A percentile compares a stretch with the other conserved stretches of the same genome.
These are phyloP conservation scores for Sebastes vulpes DNA, from an alignment of 2,797 vertebrate species.

Conservation along the genomic window DNA sequence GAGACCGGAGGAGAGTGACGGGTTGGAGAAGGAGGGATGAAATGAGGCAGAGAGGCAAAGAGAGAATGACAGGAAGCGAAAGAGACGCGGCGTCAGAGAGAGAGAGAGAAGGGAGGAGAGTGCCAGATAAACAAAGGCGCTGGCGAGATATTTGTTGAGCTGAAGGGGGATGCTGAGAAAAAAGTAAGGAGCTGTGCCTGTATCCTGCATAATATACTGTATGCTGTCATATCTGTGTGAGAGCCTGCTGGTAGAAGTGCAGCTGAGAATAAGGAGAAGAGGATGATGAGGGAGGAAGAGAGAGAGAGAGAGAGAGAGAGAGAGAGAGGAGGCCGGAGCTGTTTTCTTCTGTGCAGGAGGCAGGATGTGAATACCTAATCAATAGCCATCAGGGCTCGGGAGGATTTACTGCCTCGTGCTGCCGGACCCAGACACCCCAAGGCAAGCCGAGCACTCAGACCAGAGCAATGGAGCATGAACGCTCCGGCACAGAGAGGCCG, in stretches of 20 bases:
- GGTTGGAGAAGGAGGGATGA: slow-evolving; percentile 30
- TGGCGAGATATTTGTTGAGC: slow-evolving; percentile 41
- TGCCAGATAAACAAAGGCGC: slow-evolving; percentile 45
- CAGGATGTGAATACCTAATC: slow-evolving; percentile 79
- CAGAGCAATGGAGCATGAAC: slow-evolving; percentile 70
- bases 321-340: slow-evolving; percentile 20
- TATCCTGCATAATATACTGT: slow-evolving; percentile 41
- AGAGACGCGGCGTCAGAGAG: background rate
- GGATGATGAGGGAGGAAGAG: slow-evolving; percentile 56
- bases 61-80: slow-evolving; percentile 38
- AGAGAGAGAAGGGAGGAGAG: background rate
- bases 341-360: slow-evolving; percentile 52
- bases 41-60: slow-evolving; percentile 32
- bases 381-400: slow-evolving; percentile 73
- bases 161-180: slow-evolving; percentile 14
- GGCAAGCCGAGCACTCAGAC: slow-evolving; percentile 55
- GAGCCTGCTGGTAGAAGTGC: slow-evolving; percentile 22
- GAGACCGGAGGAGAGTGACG: slow-evolving; percentile 38
- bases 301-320: background rate
- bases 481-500: background rate
- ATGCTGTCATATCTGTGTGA: slow-evolving; percentile 32
- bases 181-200: slow-evolving; percentile 13
- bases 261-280: slow-evolving; percentile 38
- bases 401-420: slow-evolving; percentile 74
- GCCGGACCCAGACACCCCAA: slow-evolving; percentile 67